Base-by-base conservation (phyloP, 37 sponge, comb jelly and placozoan genomes). In the Lycopodina hypogea region DNA sequence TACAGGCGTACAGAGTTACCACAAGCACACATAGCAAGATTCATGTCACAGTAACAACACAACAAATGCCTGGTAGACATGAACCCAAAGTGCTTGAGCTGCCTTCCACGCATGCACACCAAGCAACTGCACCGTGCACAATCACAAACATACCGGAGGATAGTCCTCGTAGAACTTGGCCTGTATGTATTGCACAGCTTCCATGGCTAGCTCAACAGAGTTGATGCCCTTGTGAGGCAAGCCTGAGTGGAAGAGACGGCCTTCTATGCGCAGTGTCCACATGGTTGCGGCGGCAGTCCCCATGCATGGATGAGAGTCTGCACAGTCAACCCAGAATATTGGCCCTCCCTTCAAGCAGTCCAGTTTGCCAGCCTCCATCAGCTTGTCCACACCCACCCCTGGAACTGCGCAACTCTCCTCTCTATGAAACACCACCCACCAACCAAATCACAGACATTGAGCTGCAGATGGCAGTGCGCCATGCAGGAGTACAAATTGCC, bases 151-250 rank as follows among this genome's bases (percentile, higher is more conserved):
- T 36, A 87, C 88, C 52, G 89, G 74, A 56, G 86, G 85, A 72
- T 60, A 92, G 45, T 87, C 83, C 37, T 79, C 30, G 48, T 92
- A 92, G 78, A 92, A 92, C 30, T 77, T 76, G 39, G 67, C 72
- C 69, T 86, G 85, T 0, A 87, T 41, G 81, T 92, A 80, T 6
- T 37, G 28, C 9, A 75, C 38, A 12, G 85, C 88, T 48, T 83
- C 92, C 38, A 56, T 75, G 41, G 61, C 92, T 35, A 92, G 59
- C 67, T 92, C 92, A 26, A 88, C 17, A 22, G 81, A 71, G 81
- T 92, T 92, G 68, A 92, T 87, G 21, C 88, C 92, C 65, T 86
- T 87, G 70, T 86, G 88, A 34, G 92, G 92, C 42, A 92, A 85
- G 3, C 92, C 92, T 0, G 92, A 92, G 80, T 92, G 92, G 76